These are phyloP conservation scores for Acyrthosiphon pisum DNA, from an alignment of 1,140 invertebrate genomes.

Conservation along the genomic window DNA sequence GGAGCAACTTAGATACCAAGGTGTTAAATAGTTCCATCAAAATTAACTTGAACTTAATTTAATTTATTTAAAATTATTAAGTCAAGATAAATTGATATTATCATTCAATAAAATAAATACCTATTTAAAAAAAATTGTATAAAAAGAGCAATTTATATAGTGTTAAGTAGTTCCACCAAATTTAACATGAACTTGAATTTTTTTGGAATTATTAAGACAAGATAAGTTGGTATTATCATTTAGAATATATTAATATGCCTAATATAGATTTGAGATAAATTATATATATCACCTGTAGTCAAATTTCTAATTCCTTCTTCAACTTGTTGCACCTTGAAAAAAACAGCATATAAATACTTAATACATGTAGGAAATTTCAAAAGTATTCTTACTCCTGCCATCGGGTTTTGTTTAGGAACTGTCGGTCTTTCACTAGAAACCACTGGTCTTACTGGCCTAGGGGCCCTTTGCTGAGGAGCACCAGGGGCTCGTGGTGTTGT, in stretches of 20 bases:
- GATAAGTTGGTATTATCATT: neutral
- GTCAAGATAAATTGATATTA: neutral
- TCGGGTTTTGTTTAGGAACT: neutral
- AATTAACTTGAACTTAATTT: too few relatives aligned
- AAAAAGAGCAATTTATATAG: neutral
- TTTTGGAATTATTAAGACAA: neutral
- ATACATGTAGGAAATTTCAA: neutral
- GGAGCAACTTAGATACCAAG: neutral
- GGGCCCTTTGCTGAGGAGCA: neutral
- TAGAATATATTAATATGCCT: neutral
- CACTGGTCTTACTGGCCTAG: neutral
- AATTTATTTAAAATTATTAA: too few relatives aligned
- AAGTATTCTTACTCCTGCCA: neutral
- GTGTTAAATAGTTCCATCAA: too few relatives aligned
- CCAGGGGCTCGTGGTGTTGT: neutral
- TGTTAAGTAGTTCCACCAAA: neutral
- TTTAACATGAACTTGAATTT: neutral
- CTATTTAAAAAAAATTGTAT: neutral
- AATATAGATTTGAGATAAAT: neutral
- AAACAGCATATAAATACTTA: neutral
- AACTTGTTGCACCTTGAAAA: constrained; percentile 9
- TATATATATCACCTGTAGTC: neutral
- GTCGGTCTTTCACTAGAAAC: neutral
- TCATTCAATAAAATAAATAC: neutral
- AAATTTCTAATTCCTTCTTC: neutral